phyloP scores from a whole-genome alignment of 1,140 invertebrate species.

The Zaprionus camerounensis region DNA sequence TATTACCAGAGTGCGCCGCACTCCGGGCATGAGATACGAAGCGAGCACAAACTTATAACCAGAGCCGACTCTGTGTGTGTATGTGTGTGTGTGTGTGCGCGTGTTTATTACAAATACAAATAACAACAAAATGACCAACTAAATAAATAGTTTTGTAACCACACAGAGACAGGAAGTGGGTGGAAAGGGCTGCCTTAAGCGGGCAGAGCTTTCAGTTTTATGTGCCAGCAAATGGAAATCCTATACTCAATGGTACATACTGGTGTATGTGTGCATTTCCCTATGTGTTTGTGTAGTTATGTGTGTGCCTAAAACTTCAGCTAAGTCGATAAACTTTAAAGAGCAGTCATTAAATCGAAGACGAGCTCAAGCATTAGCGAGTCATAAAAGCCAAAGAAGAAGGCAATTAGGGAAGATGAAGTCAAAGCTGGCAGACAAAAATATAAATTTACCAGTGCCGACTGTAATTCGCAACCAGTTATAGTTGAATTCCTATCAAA shows the following conservation, averaged over 20 bases:
- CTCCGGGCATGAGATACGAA: slow-evolving; percentile 48
- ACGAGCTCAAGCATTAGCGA: not conserved
- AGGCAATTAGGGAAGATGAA: not conserved
- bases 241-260: slow-evolving; percentile 42
- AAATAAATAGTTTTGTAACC: slow-evolving; percentile 81
- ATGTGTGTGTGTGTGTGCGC: slow-evolving; percentile 30
- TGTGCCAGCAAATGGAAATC: slow-evolving; percentile 44
- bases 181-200: not conserved
- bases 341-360: slow-evolving; percentile 29
- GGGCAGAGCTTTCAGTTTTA: slow-evolving; percentile 26
- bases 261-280: slow-evolving; percentile 11
- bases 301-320: slow-evolving; percentile 27
- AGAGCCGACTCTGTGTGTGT: slow-evolving; percentile 17
- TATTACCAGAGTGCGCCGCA: slow-evolving; percentile 32
- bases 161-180: slow-evolving; percentile 55
- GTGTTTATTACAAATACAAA: slow-evolving; percentile 80
- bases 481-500: not conserved
- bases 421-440: not conserved
- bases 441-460: not conserved
- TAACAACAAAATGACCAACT: slow-evolving; percentile 80
- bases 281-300: not conserved
- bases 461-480: not conserved
- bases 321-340: slow-evolving; percentile 40
- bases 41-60: slow-evolving; percentile 42
- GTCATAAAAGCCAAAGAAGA: not conserved